Base-by-base conservation (phyloP, 2,888 invertebrate species). In the Sturmia bella region DNA sequence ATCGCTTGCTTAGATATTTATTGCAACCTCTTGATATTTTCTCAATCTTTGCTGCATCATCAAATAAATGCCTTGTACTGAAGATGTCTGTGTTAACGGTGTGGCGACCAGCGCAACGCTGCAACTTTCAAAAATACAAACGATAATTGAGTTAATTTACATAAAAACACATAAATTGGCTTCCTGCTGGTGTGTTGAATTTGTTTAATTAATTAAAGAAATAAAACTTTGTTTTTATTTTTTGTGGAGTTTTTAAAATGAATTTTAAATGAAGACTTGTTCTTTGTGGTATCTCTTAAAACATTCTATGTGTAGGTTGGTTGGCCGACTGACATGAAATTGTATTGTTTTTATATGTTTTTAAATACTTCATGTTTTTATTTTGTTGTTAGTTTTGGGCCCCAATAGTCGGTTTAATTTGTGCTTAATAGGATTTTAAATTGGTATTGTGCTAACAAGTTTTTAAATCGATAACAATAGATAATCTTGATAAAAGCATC, bases 101-200 rank as follows among this genome's bases (percentile, higher is more conserved):
- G 39, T 37, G 56, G 13, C n/a, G 17, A 13, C 19, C 21, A 21
- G 21, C 45, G 37, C 45, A 21, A 2, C 43, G 72, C 66, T 50
- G 68, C 19, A 59, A 66, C 54, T 73, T 61, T 37, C n/a, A 48
- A 61, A 81, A 56, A 80, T 61, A 70, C 72, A 79, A 75, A 61
- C 50, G 78, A 72, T 82, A 84, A 80, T 84, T 83, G 57, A 68
- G 68, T 72, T 77, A 80, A 84, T 85, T 84, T 75, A 80, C 83
- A 84, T 81, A 83, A 84, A 83, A 83, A 59, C 78, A 79, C 80
- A 83, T 84, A 80, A 80, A 76, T 81, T 77, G 78, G 68, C 74
- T 72, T 69, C 83, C 79, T 63, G 79, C 74, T 80, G 74, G 54
- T 80, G 64, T 74, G 48, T 82, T 81, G 81, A 74, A 77, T 81